A percentile compares a stretch with the other conserved stretches of the same genome.
Conservation (phyloP, 2,888 invertebrate species). For the Automeris io region DNA sequence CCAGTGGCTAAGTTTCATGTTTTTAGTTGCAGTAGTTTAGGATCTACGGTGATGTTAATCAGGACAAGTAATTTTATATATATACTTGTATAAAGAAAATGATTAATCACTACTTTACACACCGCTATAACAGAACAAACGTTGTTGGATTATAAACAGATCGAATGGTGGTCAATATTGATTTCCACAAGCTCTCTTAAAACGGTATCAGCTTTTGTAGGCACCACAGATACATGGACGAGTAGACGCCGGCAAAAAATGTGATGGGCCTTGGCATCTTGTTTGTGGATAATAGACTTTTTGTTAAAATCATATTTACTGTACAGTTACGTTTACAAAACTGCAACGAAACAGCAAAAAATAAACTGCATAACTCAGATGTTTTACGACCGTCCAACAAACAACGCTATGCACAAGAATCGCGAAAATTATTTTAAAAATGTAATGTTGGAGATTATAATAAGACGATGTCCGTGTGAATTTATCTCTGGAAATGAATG, state of each 20-base stretch:
- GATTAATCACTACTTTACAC: too few species aligned
- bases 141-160: too few species aligned
- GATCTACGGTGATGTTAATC: too few species aligned
- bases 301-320: conserved; percentile 18
- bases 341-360: conserved; percentile 18
- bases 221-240: conserved; percentile 37
- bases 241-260: conserved; percentile 38
- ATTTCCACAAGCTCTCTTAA: conserved; percentile 48
- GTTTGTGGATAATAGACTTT: conserved; percentile 33
- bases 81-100: too few species aligned
- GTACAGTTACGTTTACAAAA: conserved; percentile 21
- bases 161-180: conserved; percentile 38
- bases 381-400: conserved; percentile 15
- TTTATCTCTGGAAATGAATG: conserved; percentile 28
- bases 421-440: conserved; percentile 30
- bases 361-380: conserved; percentile 14
- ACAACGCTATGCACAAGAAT: conserved; percentile 19
- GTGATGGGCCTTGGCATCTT: conserved; percentile 26
- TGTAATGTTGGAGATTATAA: conserved; percentile 20
- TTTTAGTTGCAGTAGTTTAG: too few species aligned
- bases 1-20: too few species aligned
- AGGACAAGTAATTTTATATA: too few species aligned
- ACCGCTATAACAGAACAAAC: too few species aligned
- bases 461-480: conserved; percentile 15
- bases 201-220: conserved; percentile 58